phyloP scores from a whole-genome alignment of 2,888 invertebrate species.

The Scelioninae gen. 2 region DNA sequence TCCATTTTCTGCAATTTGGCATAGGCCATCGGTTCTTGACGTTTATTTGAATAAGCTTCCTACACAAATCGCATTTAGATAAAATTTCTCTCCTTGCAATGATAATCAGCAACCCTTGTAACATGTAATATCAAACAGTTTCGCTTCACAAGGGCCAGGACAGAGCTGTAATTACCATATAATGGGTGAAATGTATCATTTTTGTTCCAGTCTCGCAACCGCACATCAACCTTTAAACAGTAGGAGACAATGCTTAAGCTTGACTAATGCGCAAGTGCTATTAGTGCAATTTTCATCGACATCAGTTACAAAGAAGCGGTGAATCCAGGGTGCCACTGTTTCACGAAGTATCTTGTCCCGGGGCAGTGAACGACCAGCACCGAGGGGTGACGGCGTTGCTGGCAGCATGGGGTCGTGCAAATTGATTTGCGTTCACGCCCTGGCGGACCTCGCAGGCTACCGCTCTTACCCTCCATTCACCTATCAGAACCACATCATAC shows the following conservation, averaged over 20 bases:
- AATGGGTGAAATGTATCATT: too few relatives aligned
- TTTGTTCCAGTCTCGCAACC: background rate
- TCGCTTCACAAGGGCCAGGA: too few relatives aligned
- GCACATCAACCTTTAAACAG: conserved; percentile 7
- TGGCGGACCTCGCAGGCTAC: conserved; percentile 64
- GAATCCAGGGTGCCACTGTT: conserved; percentile 61
- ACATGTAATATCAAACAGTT: too few relatives aligned
- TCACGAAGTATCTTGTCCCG: conserved; percentile 72
- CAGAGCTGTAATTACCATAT: too few relatives aligned
- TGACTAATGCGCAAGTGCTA: conserved; percentile 40
- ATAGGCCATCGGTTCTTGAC: too few relatives aligned
- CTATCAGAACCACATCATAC: conserved; percentile 71
- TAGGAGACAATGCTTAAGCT: conserved; percentile 6
- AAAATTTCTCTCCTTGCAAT: too few relatives aligned
- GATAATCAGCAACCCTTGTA: too few relatives aligned
- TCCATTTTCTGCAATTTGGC: too few relatives aligned
- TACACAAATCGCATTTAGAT: too few relatives aligned
- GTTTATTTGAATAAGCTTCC: too few relatives aligned
- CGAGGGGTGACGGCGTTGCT: conserved; percentile 61
- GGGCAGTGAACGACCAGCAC: conserved; percentile 66
- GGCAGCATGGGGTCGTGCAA: conserved; percentile 72
- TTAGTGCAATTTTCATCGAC: conserved; percentile 66
- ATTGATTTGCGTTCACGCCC: conserved; percentile 76
- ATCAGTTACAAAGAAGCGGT: conserved; percentile 64
- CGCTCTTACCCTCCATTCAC: conserved; percentile 63